phyloP scores from a whole-genome alignment of 2,888 invertebrate genomes.

The Rosalia funebris region DNA sequence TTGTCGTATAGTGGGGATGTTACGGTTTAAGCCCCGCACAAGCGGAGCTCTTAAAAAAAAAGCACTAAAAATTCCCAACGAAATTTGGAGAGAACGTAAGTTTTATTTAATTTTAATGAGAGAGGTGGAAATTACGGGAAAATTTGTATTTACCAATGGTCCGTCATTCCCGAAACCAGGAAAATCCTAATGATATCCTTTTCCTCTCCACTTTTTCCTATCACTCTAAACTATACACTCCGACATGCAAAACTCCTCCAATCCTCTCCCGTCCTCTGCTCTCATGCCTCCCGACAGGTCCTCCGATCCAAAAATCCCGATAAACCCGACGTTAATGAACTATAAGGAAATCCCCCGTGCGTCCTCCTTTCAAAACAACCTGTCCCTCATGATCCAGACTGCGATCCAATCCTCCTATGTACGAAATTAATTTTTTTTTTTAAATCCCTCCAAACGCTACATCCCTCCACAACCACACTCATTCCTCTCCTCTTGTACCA shows the following conservation, averaged over 20 bases:
- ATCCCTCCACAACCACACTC: slow-evolving; percentile 40
- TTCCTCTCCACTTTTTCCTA: slow-evolving; percentile 12
- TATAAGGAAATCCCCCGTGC: slow-evolving; percentile 6
- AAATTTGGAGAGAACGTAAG: not conserved
- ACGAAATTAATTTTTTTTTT: not conserved
- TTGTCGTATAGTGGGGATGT: no score
- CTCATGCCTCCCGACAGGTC: no score
- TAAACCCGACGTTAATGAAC: not conserved
- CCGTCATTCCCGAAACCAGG: slow-evolving; percentile 1
- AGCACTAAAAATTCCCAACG: not conserved
- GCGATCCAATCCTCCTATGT: slow-evolving; percentile 2
- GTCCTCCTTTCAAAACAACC: no score
- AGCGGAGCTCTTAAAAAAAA: not conserved
- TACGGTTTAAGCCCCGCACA: not conserved
- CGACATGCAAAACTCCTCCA: slow-evolving; percentile 34
- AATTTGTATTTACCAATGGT: slow-evolving; percentile 34
- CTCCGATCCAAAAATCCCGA: not conserved
- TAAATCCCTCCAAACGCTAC: slow-evolving; percentile 29
- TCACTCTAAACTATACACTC: slow-evolving; percentile 25
- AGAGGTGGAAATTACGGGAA: slow-evolving; percentile 17
- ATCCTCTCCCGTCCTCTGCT: slow-evolving; percentile 35
- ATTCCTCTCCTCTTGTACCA: slow-evolving; percentile 44
- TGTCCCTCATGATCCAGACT: no score
- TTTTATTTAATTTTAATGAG: not conserved
- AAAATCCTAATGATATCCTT: slow-evolving; percentile 6